Base-by-base conservation (phyloP, 2,888 invertebrate genomes). In the Meteorus colon region DNA sequence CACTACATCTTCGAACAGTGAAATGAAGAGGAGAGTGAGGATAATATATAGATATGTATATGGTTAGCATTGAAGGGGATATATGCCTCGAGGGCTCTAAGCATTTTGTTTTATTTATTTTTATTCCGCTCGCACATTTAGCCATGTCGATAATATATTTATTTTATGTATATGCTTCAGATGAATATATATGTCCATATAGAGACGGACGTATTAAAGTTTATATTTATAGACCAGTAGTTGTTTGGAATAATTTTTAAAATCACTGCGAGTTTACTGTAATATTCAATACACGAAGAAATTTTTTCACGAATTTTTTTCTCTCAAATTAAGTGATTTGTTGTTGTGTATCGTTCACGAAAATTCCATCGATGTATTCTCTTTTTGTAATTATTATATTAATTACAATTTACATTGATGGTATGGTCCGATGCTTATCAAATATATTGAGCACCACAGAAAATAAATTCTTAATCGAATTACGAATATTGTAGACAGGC, bases 401-500 rank as follows among this genome's bases (percentile, higher is more conserved):
- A 12, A 12, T 41, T 41, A 2, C 12, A 41, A 34, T 34, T 34
- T 8, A 34, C 34, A 34, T 6, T 41, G 41, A 41, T 8, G 12
- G 8, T 41, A 41, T 12, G 12, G 41, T 12, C 2, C 41, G 34
- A 6, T 34, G 8, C 34, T 34, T 34, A 34, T 34, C 4, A 34
- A 6, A 34, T 34, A 34, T 34, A 34, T 34, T 34, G 4, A 34
- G 2, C 8, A 34, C 34, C 8, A 8, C 12, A 12, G 41, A 1
- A 1, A 12, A 41, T 8, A 41, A 41, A 41, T 41, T 41, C 12
- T 12, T 71, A 74, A 74, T 48, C 45, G 76, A 77, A 76, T 79
- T 75, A 62, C 19, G 71, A 76, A 68, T 29, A 75, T 60, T 63
- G 72, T 27, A 48, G 62, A 76, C 71, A 66, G 74, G 77, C 67